Evolutionary conservation across 2,113 vertebrate genomes (phyloP).

Genomic region (Chaetodon auriga): DNA sequence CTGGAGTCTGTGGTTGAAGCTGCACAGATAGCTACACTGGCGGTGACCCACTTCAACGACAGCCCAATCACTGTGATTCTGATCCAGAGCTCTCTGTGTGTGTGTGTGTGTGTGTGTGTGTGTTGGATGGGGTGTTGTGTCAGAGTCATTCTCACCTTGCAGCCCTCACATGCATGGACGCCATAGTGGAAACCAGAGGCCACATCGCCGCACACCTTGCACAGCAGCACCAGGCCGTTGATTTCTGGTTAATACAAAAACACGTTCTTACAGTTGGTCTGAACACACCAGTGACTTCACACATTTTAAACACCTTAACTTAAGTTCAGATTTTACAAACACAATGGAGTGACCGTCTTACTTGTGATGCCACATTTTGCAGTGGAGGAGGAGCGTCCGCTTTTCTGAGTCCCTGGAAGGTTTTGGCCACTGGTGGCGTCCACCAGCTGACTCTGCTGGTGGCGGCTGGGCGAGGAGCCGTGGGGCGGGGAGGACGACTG

Average conservation of each 20-base stretch:
- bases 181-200: constrained; percentile 98
- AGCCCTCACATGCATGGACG: constrained; percentile 97
- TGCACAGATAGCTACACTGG: constrained; percentile 3
- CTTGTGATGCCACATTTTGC: constrained; percentile 92
- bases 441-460: constrained; percentile 40
- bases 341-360: constrained; percentile 77
- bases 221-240: constrained; percentile 96
- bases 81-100: not conserved
- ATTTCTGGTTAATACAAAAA: constrained; percentile 87
- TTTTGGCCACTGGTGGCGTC: constrained; percentile 48
- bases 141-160: constrained; percentile 89
- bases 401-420: constrained; percentile 85
- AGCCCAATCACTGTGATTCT: not conserved
- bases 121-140: not conserved
- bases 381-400: constrained; percentile 80
- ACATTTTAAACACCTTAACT: not conserved
- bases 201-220: constrained; percentile 97
- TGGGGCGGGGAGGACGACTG: constrained; percentile 90
- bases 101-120: not conserved
- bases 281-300: not conserved
- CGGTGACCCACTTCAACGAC: constrained; percentile 59
- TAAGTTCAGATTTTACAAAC: not conserved
- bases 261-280: not conserved
- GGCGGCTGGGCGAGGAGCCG: constrained; percentile 85
- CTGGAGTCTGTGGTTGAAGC: constrained; percentile 1